phyloP scores from a whole-genome alignment of 2,888 invertebrate species.

The Mythimna vitellina region DNA sequence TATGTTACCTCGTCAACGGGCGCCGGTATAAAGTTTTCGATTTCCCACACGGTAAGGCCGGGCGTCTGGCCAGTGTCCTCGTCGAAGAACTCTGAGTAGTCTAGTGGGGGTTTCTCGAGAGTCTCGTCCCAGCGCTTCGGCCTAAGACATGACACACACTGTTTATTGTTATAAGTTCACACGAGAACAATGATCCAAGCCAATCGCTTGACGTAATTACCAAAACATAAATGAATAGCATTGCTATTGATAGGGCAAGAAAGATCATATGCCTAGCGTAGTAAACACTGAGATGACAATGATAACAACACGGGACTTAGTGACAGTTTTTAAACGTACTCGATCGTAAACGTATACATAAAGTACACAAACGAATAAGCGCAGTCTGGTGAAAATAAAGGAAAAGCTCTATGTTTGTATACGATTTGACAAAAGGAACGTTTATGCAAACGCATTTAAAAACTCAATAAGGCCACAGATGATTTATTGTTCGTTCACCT shows the following conservation, averaged over 20 bases:
- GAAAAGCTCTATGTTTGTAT: too few species aligned
- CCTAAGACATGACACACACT: conserved; percentile 77
- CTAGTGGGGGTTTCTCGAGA: conserved; percentile 97
- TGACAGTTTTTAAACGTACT: too few species aligned
- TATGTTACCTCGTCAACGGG: conserved; percentile 94
- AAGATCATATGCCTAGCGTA: neutral
- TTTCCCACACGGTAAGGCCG: conserved; percentile 99
- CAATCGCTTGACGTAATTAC: conserved; percentile 13
- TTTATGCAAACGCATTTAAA: too few species aligned
- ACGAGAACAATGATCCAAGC: conserved; percentile 27
- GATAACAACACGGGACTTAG: neutral
- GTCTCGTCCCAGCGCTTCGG: conserved; percentile 99
- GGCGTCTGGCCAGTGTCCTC: conserved; percentile 98
- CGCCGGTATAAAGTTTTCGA: conserved; percentile 99
- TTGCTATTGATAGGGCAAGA: conserved; percentile 1
- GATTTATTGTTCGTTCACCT: too few species aligned
- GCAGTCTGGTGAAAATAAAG: too few species aligned
- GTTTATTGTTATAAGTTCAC: conserved; percentile 40
- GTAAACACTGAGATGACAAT: neutral
- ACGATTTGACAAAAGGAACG: too few species aligned
- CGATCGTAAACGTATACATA: too few species aligned
- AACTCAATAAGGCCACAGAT: too few species aligned
- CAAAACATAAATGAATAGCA: conserved; percentile 1
- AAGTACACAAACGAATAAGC: too few species aligned
- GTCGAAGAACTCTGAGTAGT: conserved; percentile 99